These are phyloP conservation scores for Premnoplex brunnescens DNA, from an alignment of 2,797 vertebrate species.

Conservation along the genomic window DNA sequence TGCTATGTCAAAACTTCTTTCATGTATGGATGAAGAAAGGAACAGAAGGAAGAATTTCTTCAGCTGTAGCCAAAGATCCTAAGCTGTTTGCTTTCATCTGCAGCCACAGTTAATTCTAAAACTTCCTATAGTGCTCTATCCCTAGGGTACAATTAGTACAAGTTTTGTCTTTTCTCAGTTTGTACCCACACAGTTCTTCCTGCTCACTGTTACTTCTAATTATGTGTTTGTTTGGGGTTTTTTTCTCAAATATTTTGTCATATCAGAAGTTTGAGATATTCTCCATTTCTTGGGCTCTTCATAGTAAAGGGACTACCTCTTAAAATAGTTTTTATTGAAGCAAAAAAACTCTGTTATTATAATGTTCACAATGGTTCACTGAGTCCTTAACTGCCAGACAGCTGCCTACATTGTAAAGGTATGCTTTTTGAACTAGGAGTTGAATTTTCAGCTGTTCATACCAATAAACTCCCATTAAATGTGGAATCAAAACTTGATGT, in stretches of 20 bases:
- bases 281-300: background rate
- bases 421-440: background rate
- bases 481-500: background rate
- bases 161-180: slow-evolving; percentile 25
- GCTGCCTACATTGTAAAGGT: background rate
- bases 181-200: slow-evolving; percentile 7
- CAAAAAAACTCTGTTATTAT: background rate
- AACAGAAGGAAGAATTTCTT: slow-evolving; percentile 54
- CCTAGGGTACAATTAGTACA: slow-evolving; percentile 33
- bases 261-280: background rate
- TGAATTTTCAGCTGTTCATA: slow-evolving; percentile 27
- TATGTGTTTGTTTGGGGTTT: background rate
- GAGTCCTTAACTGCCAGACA: background rate
- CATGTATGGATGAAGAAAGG: slow-evolving; percentile 53
- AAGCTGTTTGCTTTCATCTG: slow-evolving; percentile 57
- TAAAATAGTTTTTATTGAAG: background rate
- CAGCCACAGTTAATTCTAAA: slow-evolving; percentile 33
- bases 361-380: accelerated
- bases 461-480: background rate
- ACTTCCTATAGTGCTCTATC: slow-evolving; percentile 41
- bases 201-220: background rate
- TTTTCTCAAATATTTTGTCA: background rate
- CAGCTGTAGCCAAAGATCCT: slow-evolving; percentile 52
- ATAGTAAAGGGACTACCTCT: background rate
- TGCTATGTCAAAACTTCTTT: slow-evolving; percentile 64